A percentile compares a stretch with the other conserved stretches of the same genome.
phyloP scores from a whole-genome alignment of 2,113 vertebrate species.

The Brevimyrus niger region DNA sequence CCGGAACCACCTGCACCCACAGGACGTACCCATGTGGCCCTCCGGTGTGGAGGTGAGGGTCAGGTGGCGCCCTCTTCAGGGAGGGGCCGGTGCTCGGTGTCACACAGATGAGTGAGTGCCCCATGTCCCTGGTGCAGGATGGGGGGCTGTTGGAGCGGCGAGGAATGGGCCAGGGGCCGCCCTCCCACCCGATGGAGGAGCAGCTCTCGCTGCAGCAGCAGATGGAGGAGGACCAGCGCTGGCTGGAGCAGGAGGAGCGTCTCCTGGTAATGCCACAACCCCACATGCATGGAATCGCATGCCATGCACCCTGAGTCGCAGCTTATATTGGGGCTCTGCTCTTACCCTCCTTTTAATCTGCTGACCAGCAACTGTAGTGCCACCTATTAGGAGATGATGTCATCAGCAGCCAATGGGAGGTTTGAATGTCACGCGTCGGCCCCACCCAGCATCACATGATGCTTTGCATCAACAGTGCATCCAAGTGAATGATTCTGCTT shows the following conservation, averaged over 20 bases:
- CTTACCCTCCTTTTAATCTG: neutral
- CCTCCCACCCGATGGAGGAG: slow-evolving; percentile 83
- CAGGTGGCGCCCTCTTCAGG: neutral
- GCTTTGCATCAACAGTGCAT: neutral
- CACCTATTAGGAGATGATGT: neutral
- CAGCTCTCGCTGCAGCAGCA: slow-evolving; percentile 88
- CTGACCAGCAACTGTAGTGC: neutral
- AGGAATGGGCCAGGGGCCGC: slow-evolving; percentile 71
- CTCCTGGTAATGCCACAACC: slow-evolving; percentile 69
- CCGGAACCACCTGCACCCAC: slow-evolving; percentile 80
- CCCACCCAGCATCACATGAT: neutral
- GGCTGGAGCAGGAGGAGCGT: slow-evolving; percentile 87
- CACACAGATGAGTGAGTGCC: neutral
- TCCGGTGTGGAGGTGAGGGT: slow-evolving; percentile 63
- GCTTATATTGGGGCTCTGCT: neutral
- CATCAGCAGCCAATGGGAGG: neutral
- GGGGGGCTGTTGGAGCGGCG: slow-evolving; percentile 69
- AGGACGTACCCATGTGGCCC: slow-evolving; percentile 69
- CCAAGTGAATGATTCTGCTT: neutral
- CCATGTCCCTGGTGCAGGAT: slow-evolving; percentile 55
- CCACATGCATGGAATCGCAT: neutral
- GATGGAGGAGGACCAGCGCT: slow-evolving; percentile 92
- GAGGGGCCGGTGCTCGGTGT: neutral
- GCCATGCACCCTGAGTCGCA: neutral
- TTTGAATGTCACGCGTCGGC: neutral